Conservation (phyloP, 2,888 invertebrate genomes). For the Euspilapteryx auroguttella region DNA sequence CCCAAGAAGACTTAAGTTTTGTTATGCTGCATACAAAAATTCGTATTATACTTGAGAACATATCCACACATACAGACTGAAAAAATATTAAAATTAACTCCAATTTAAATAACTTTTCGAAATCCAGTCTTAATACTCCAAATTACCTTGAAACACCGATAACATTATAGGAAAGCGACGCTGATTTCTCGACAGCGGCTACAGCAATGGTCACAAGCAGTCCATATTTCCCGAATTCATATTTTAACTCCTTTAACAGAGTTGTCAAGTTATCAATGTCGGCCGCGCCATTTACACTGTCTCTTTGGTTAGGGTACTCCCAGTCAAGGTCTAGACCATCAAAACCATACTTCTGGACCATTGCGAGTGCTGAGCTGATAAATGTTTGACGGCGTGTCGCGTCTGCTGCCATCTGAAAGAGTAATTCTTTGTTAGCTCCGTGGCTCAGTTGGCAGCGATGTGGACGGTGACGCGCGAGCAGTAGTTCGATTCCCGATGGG, state of each 20-base stretch:
- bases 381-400: constrained; percentile 48
- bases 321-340: constrained; percentile 76
- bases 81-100: no score
- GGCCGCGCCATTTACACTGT: constrained; percentile 29
- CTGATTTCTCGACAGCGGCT: constrained; percentile 42
- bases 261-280: constrained; percentile 54
- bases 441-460: no score
- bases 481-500: no score
- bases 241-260: constrained; percentile 57
- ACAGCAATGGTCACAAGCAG: constrained; percentile 64
- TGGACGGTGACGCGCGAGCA: no score
- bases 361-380: constrained; percentile 53
- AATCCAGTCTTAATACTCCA: no score
- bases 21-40: no score
- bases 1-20: no score
- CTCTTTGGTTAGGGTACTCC: constrained; percentile 68
- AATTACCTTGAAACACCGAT: constrained; percentile 53
- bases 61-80: no score
- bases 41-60: no score
- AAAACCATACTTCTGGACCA: constrained; percentile 60
- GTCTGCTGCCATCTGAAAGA: constrained; percentile 34
- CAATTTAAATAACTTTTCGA: no score
- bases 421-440: no score
- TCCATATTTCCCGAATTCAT: constrained; percentile 51
- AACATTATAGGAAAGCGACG: constrained; percentile 63